Percentiles rank a stretch among this genome's conserved stretches.
Evolutionary conservation across 1,140 invertebrate genomes (phyloP).

Genomic region (Leucophenga varia): DNA sequence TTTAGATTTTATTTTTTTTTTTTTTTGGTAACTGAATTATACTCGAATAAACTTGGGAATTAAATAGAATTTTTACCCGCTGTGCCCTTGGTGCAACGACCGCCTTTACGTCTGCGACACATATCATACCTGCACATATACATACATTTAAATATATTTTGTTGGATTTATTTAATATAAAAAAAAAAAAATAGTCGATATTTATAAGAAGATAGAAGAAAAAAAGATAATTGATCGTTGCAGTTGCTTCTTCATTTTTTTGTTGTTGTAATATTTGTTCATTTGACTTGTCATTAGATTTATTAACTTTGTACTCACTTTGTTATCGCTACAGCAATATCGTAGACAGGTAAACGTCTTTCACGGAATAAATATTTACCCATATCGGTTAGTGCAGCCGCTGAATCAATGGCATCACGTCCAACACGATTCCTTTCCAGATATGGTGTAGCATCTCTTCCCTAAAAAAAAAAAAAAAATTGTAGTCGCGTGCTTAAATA

Average conservation of each 20-base stretch:
- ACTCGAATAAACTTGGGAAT: constrained; percentile 16
- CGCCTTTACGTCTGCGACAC: constrained; percentile 91
- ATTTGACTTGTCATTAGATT: neutral
- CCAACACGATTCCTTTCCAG: constrained; percentile 90
- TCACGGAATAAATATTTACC: constrained; percentile 96
- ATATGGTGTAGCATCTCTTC: constrained; percentile 91
- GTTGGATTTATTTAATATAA: neutral
- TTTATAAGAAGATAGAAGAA: constrained; percentile 1
- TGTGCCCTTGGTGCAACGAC: constrained; percentile 93
- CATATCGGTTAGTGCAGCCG: constrained; percentile 92
- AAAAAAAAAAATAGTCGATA: constrained; percentile 1
- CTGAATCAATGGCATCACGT: constrained; percentile 90
- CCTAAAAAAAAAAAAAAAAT: constrained; percentile 61
- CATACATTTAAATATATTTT: constrained; percentile 25
- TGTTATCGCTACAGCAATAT: constrained; percentile 93
- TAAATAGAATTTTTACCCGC: constrained; percentile 71
- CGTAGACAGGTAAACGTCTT: constrained; percentile 88
- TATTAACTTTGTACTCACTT: constrained; percentile 76
- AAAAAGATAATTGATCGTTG: neutral
- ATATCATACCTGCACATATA: constrained; percentile 84
- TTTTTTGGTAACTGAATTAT: constrained; percentile 19
- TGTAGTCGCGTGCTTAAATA: too few species aligned
- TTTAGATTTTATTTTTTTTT: constrained; percentile 16
- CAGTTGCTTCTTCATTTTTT: neutral
- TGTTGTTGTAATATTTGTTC: neutral